Evolutionary conservation across 92 coral and sea anemone species (phyloP).

Genomic region (Phenganax marumi): DNA sequence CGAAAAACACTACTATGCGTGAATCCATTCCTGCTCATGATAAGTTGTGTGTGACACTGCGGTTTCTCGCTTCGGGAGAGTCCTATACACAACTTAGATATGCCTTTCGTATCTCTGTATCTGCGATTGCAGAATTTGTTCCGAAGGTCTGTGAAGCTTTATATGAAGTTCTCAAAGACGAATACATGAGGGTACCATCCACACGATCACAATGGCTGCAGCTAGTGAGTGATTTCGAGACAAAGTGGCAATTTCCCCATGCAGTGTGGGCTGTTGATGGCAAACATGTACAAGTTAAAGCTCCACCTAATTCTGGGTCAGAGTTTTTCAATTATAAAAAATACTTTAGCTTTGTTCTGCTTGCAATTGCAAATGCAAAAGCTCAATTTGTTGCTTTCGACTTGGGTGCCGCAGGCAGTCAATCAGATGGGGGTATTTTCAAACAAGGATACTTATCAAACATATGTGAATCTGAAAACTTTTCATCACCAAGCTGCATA

Average conservation of each 20-base stretch:
- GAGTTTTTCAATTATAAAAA: conserved; percentile 64
- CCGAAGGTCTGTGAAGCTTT: too few species aligned
- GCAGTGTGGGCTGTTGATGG: conserved; percentile 67
- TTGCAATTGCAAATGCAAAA: conserved; percentile 58
- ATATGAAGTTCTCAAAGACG: too few species aligned
- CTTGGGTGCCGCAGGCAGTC: conserved; percentile 51
- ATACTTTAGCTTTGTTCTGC: conserved; percentile 54
- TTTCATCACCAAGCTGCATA: conserved; percentile 42
- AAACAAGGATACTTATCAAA: conserved; percentile 45
- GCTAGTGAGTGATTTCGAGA: conserved; percentile 49
- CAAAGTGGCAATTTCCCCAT: conserved; percentile 61
- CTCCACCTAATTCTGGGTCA: conserved; percentile 60
- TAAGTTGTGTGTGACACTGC: conserved; percentile 53
- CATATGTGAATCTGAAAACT: conserved; percentile 39
- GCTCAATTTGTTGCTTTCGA: conserved; percentile 48
- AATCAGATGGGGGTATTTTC: too few species aligned
- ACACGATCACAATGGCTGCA: conserved; percentile 46
- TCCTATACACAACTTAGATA: conserved; percentile 49
- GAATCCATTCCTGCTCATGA: conserved; percentile 52
- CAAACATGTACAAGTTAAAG: conserved; percentile 54
- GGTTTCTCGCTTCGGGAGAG: conserved; percentile 62
- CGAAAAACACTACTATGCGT: too few species aligned
- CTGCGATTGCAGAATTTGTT: conserved; percentile 43
- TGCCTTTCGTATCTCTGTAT: conserved; percentile 41
- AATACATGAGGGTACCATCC: conserved; percentile 39